Percentiles rank a stretch among this genome's conserved stretches.
These are phyloP conservation scores for Pogonocichla stellata DNA, from an alignment of 2,113 vertebrate species.

Conservation along the genomic window DNA sequence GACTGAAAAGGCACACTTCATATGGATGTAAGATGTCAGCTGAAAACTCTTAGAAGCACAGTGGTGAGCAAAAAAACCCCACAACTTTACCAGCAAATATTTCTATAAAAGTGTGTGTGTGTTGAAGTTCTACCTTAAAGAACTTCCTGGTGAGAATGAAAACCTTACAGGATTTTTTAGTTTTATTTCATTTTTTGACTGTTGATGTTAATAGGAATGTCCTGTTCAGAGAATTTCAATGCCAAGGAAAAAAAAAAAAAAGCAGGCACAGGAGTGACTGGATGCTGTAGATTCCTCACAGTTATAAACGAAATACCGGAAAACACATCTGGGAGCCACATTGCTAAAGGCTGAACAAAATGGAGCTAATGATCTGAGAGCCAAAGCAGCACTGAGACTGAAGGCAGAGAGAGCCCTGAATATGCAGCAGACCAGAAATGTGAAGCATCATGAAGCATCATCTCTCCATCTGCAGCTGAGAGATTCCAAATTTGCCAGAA, in stretches of 20 bases:
- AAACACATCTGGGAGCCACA: constrained; percentile 68
- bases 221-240: constrained; percentile 47
- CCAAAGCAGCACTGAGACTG: not conserved
- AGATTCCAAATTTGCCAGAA: not conserved
- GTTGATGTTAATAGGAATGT: constrained; percentile 49
- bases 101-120: not conserved
- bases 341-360: constrained; percentile 44
- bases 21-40: not conserved
- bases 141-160: constrained; percentile 17
- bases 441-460: not conserved
- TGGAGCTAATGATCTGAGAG: not conserved
- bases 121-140: constrained; percentile 19
- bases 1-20: not conserved
- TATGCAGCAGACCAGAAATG: constrained; percentile 4
- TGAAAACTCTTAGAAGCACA: not conserved
- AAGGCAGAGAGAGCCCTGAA: not conserved
- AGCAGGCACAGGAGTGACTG: constrained; percentile 10
- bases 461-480: not conserved
- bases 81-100: not conserved
- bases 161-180: not conserved
- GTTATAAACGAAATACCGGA: constrained; percentile 54
- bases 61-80: fast-evolving
- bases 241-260: not conserved
- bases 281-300: constrained; percentile 57
- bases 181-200: constrained; percentile 14